phyloP scores from a whole-genome alignment of 92 coral and sea anemone genomes.

The Paramuricea clavata region DNA sequence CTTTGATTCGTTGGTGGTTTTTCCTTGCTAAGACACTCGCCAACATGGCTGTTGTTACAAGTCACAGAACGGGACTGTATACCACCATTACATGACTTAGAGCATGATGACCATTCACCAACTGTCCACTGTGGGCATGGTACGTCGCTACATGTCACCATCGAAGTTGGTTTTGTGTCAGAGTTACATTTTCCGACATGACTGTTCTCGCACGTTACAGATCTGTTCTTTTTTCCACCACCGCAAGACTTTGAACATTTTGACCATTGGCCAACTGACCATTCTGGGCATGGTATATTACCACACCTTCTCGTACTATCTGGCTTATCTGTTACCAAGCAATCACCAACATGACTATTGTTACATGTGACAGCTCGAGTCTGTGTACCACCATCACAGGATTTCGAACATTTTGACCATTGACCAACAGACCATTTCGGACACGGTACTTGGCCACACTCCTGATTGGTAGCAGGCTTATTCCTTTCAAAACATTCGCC shows the following conservation, averaged over 20 bases:
- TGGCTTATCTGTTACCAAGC: background rate
- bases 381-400: slow-evolving; percentile 57
- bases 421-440: slow-evolving; percentile 12
- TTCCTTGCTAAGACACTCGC: slow-evolving; percentile 1
- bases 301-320: background rate
- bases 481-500: slow-evolving; percentile 10
- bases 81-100: slow-evolving; percentile 43
- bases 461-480: background rate
- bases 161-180: background rate
- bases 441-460: slow-evolving; percentile 26
- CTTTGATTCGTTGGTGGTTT: slow-evolving; percentile 6
- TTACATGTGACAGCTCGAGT: slow-evolving; percentile 57
- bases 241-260: slow-evolving; percentile 56
- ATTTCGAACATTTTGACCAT: slow-evolving; percentile 43
- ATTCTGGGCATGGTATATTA: slow-evolving; percentile 9
- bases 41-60: slow-evolving; percentile 41
- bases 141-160: background rate
- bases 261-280: slow-evolving; percentile 42
- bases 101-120: slow-evolving; percentile 33
- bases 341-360: slow-evolving; percentile 23
- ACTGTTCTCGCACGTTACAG: slow-evolving; percentile 26
- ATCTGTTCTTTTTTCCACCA: slow-evolving; percentile 61
- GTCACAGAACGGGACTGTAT: background rate
- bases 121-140: slow-evolving; percentile 36
- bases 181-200: slow-evolving; percentile 5